Evolutionary conservation across 2,888 invertebrate species (phyloP).

Genomic region (Stenchaetothrips biformis): DNA sequence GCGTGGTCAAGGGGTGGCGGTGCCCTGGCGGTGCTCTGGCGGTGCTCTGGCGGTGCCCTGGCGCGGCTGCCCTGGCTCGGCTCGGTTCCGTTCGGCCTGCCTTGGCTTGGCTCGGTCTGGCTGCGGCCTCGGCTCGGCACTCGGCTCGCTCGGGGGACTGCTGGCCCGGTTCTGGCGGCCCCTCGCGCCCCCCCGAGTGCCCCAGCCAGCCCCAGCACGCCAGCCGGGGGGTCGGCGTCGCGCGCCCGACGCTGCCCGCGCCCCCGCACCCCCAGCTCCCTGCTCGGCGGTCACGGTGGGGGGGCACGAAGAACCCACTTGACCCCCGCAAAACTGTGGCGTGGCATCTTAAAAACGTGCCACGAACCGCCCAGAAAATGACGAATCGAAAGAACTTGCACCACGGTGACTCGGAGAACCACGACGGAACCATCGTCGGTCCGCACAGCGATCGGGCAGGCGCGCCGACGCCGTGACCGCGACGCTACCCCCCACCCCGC

Average conservation of each 20-base stretch:
- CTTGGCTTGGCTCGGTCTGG: constrained; percentile 2
- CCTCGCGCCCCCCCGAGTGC: not conserved
- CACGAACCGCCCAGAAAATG: too few species aligned
- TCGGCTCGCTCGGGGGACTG: not conserved
- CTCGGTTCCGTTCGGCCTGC: not conserved
- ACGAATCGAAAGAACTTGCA: too few species aligned
- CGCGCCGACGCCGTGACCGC: not conserved
- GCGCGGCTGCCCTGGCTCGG: not conserved
- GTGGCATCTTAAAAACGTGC: too few species aligned
- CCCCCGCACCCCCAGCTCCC: not conserved
- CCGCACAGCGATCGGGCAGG: not conserved
- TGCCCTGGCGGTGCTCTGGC: not conserved
- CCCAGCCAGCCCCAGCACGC: not conserved
- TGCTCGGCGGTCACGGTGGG: too few species aligned
- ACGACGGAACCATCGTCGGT: not conserved
- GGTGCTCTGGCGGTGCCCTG: not conserved
- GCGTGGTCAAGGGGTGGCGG: not conserved
- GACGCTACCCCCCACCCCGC: not conserved
- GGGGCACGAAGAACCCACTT: too few species aligned
- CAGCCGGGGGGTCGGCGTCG: not conserved
- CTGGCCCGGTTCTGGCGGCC: not conserved
- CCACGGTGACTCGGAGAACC: not conserved
- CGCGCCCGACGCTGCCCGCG: not conserved
- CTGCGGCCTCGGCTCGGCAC: not conserved
- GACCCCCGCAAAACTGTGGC: too few species aligned